phyloP scores from a whole-genome alignment of 2,113 vertebrate genomes.

The Cephalopholis sonnerati region DNA sequence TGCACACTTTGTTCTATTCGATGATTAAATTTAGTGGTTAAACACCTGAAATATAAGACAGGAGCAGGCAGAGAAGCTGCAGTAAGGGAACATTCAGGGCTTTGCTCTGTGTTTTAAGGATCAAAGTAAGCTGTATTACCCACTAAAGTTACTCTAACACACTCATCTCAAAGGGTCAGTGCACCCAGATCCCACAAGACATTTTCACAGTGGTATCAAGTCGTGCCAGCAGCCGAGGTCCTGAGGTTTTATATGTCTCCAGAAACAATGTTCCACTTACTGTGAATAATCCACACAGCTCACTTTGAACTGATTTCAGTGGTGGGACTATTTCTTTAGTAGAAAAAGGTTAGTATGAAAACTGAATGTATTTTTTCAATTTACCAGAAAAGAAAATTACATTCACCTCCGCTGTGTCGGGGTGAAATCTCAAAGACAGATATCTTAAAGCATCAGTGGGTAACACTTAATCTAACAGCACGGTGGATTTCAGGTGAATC shows the following conservation, averaged over 20 bases:
- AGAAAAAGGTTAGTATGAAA: slow-evolving; percentile 19
- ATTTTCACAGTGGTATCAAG: not conserved
- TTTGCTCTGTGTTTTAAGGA: not conserved
- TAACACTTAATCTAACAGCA: not conserved
- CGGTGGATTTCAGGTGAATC: not conserved
- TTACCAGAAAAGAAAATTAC: slow-evolving; percentile 31
- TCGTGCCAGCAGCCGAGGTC: not conserved
- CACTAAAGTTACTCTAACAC: not conserved
- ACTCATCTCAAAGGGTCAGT: not conserved
- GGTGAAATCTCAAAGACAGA: slow-evolving; percentile 11
- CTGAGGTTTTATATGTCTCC: not conserved
- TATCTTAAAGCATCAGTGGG: not conserved
- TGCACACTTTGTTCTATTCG: no score
- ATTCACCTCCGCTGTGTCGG: slow-evolving; percentile 10
- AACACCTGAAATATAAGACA: not conserved
- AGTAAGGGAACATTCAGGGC: not conserved
- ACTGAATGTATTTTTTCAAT: slow-evolving; percentile 19
- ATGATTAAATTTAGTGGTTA: no score
- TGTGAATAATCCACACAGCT: not conserved
- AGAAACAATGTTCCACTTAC: not conserved
- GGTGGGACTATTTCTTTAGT: not conserved
- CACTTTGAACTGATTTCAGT: not conserved
- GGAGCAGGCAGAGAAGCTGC: not conserved
- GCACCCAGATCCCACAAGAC: not conserved
- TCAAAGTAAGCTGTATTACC: not conserved